A percentile compares a stretch with the other conserved stretches of the same genome.
Conservation (phyloP, 1,140 invertebrate species). For the Papilio helenus region DNA sequence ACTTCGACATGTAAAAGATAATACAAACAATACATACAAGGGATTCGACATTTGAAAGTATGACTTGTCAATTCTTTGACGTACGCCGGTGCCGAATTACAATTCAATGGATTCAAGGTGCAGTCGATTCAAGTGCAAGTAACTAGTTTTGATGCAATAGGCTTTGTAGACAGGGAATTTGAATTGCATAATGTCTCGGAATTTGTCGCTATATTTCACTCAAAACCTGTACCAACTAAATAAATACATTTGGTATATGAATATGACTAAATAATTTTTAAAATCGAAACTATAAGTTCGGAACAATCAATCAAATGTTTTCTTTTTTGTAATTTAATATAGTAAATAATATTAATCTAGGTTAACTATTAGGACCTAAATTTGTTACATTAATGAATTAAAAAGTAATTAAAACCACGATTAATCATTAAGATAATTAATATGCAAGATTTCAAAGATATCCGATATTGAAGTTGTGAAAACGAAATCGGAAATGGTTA, state of each 20-base stretch:
- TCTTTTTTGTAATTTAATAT: background rate
- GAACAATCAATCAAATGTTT: no score
- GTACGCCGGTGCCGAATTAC: conserved; percentile 49
- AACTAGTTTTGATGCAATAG: conserved; percentile 13
- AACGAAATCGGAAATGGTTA: conserved; percentile 57
- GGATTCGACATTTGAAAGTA: conserved; percentile 68
- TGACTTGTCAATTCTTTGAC: conserved; percentile 66
- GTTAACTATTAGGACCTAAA: conserved; percentile 4
- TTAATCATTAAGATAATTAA: conserved; percentile 1
- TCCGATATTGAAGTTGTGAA: conserved; percentile 29
- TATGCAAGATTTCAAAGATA: conserved; percentile 17
- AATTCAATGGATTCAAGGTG: conserved; percentile 57
- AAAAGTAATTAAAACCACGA: background rate
- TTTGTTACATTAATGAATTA: background rate
- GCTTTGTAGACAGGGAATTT: background rate
- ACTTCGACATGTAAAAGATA: conserved; percentile 62
- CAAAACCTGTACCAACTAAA: background rate
- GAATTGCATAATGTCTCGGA: background rate
- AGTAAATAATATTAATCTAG: background rate
- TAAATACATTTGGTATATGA: no score
- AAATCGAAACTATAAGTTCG: no score
- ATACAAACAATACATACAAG: conserved; percentile 66
- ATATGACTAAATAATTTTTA: no score
- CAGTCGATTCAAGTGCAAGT: conserved; percentile 46
- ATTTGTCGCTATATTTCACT: background rate